Evolutionary conservation across 2,113 vertebrate species (phyloP).

Genomic region (Sylvicapra grimmia): DNA sequence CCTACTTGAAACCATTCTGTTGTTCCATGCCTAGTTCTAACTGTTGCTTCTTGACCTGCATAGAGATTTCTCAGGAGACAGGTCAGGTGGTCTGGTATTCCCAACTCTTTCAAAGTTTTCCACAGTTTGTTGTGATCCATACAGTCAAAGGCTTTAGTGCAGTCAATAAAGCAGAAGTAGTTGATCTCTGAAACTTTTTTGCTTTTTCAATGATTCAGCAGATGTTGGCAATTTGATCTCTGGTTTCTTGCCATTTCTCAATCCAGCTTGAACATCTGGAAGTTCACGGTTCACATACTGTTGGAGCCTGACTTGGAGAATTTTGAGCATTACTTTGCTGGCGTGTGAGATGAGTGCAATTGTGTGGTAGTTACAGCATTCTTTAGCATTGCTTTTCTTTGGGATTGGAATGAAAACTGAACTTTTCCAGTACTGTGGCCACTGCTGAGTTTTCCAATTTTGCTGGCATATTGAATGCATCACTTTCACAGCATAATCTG

Average conservation of each 20-base stretch:
- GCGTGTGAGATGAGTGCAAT: background rate
- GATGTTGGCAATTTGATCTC: background rate
- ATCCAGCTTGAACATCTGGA: background rate
- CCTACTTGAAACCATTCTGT: background rate
- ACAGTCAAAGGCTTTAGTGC: background rate
- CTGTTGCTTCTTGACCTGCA: background rate
- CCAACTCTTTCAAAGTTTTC: background rate
- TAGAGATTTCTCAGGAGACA: background rate
- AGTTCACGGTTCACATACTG: background rate
- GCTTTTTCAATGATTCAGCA: background rate
- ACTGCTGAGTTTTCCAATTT: background rate
- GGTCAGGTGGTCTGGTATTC: background rate
- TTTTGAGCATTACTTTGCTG: background rate
- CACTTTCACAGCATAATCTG: background rate
- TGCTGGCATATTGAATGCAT: background rate
- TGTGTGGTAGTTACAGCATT: background rate
- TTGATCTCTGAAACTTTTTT: background rate
- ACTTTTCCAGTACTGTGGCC: background rate
- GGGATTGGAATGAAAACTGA: background rate
- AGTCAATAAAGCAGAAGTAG: background rate
- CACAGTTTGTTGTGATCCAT: background rate
- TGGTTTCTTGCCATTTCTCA: background rate
- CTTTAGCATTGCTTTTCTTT: background rate
- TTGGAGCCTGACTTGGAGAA: background rate
- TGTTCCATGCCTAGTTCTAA: background rate